Base-by-base conservation (phyloP, 2,113 vertebrate genomes). In the Ageneiosus marmoratus region DNA sequence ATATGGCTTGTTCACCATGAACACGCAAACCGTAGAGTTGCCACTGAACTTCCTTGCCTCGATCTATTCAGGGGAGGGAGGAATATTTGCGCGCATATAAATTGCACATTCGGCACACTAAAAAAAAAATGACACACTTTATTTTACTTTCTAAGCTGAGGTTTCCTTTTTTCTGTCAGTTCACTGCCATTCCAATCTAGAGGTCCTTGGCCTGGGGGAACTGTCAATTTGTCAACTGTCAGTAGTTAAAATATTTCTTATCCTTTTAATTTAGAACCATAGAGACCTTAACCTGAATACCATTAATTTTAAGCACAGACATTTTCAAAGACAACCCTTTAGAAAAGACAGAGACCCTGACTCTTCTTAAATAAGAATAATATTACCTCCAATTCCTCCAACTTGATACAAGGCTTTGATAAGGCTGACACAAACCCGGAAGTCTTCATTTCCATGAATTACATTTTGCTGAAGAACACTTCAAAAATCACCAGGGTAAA, bases 1-100 rank as follows among this genome's bases (percentile, higher is more conserved):
- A 0, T 99, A 99, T 27, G 98, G 97, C 88, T 99, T 99, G 94
- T 99, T 99, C 82, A 99, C 98, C 98, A 99, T 97, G 93, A 99
- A 99, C 86, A 99, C 92, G 87, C 98, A 99, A 86, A 95, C 95
- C 0, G 97, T 98, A 56, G 96, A 94, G 93, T 98, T 99, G 86
- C 94, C 96, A 86, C 88, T 94, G 93, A 95, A 90, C 85, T 95
- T 95, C 78, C 95, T 93, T 87, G 95, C 87, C 85, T 98, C 95
- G 89, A 99, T 96, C 98, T 99, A 92, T 81, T 32, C 67, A 87
- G 78, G 48, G 81, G 10, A 29, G 48, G 0, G 2, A 41, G 16
- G 10, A 58, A 37, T 37, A 80, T 80, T 70, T 84, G 85, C 6
- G 84, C 11, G 2, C 51, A 60, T 50, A 67, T 48, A 79, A 62